Evolutionary conservation across 1,140 invertebrate species (phyloP), one percentile per base, ranked within the genome.

Genomic region (Lordiphosa collinella): DNA sequence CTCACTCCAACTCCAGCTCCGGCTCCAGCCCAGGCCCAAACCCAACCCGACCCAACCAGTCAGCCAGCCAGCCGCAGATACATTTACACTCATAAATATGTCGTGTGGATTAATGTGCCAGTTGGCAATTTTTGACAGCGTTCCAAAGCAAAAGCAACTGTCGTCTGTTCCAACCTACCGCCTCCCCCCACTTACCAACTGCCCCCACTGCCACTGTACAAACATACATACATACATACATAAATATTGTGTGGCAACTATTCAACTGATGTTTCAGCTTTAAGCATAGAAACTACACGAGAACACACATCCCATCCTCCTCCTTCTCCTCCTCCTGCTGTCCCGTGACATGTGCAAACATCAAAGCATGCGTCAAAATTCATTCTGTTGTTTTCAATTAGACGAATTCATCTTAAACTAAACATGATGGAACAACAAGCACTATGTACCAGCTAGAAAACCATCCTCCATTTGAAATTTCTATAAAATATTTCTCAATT

Each of bases 71-170:
- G 35, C 34, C 36, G 29, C 40, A 73, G 31, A 51, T 52, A 80
- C 58, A 71, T 59, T 71, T 61, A 76, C 78, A 73, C 74, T 78
- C 78, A 78, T 84, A 84, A 84, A 84, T 85, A 84, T 84, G 78
- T 84, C 78, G 78, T 73, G 72, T 65, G 78, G 78, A 84, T 84
- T 84, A 84, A 84, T 84, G 78, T 84, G 78, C 78, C 78, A 76
- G 78, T 84, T 84, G 78, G 78, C 79, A 70, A 78, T 73, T 66
- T 78, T 58, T 84, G 78, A 85, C 78, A 84, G 78, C 54, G 50
- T 54, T 76, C 76, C 74, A 72, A 44, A 54, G 52, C 68, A 57
- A 66, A 57, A 66, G 49, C 53, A 49, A 68, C 49, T 32, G 32
- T 52, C 34, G 65, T 37, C 60, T 56, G 40, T 34, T 44, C 29